Conservation (phyloP, 2,113 vertebrate genomes). For the Ploceus nigricollis region DNA sequence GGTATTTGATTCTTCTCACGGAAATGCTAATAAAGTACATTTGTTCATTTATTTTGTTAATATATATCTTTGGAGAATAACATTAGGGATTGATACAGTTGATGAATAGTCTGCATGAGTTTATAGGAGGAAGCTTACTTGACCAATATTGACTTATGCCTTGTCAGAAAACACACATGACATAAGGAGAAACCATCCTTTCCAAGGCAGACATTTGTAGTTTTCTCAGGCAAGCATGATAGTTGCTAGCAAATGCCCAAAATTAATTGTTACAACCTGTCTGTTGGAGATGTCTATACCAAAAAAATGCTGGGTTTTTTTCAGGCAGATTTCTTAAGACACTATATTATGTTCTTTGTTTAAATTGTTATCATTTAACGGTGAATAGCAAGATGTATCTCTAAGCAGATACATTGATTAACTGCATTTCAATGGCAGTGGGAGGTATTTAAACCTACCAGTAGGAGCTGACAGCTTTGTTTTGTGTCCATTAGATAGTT, state of each 20-base stretch:
- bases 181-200: background rate
- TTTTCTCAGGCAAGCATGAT: background rate
- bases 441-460: background rate
- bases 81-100: background rate
- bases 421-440: background rate
- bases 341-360: background rate
- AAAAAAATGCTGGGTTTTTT: background rate
- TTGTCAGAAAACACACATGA: background rate
- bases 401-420: background rate
- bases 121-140: background rate
- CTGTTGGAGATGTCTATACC: background rate
- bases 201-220: background rate
- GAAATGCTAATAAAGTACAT: background rate
- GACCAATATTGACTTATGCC: background rate
- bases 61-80: background rate
- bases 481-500: background rate
- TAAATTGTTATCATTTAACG: background rate
- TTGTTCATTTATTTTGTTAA: background rate
- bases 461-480: background rate
- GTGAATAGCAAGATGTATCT: background rate
- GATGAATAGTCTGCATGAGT: background rate
- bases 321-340: background rate
- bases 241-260: background rate
- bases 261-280: background rate
- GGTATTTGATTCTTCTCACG: background rate